These are phyloP conservation scores for Schizothorax lantsangensis DNA, from an alignment of 2,797 vertebrate genomes.

Conservation along the genomic window DNA sequence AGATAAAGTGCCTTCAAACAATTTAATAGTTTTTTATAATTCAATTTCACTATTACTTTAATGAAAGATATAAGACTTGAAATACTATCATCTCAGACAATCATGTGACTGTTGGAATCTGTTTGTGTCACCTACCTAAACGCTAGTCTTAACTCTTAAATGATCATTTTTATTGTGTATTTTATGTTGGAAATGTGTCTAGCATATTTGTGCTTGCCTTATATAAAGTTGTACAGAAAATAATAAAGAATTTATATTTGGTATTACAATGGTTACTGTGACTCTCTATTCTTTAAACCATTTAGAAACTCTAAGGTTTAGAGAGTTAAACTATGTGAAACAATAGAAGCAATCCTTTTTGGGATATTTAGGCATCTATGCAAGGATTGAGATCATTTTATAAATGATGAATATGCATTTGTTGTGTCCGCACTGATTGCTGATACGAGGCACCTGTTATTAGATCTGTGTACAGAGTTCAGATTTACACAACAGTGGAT, in stretches of 20 bases:
- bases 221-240: constrained; percentile 43
- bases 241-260: constrained; percentile 56
- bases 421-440: neutral
- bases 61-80: constrained; percentile 39
- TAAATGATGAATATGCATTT: neutral
- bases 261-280: constrained; percentile 47
- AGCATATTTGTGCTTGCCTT: constrained; percentile 24
- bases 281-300: neutral
- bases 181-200: constrained; percentile 34
- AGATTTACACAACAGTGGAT: constrained; percentile 4
- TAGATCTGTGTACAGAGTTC: neutral
- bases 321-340: neutral
- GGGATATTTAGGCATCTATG: neutral
- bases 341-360: neutral
- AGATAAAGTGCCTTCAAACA: constrained; percentile 42
- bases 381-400: neutral
- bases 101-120: neutral
- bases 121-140: constrained; percentile 6
- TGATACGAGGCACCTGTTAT: neutral
- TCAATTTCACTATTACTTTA: constrained; percentile 31
- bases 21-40: constrained; percentile 15
- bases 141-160: constrained; percentile 3
- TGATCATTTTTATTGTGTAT: constrained; percentile 20
- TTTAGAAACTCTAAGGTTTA: neutral
- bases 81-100: constrained; percentile 33